Evolutionary conservation across 2,888 invertebrate species (phyloP).

Genomic region (Harmothoe impar): DNA sequence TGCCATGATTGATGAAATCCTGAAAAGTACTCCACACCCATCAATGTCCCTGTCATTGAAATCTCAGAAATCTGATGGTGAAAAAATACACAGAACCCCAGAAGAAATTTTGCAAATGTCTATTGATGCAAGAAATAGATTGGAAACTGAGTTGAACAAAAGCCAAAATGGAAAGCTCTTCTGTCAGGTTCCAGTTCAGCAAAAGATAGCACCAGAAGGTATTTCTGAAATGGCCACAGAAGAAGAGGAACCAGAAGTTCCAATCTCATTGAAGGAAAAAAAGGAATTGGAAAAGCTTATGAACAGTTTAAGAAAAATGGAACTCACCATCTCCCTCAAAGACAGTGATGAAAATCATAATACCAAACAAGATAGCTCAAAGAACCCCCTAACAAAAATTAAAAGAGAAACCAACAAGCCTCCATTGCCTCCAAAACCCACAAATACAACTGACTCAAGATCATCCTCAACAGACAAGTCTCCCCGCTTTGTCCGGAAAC

Average conservation of each 20-base stretch:
- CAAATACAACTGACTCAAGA: background rate
- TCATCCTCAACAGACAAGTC: conserved; percentile 58
- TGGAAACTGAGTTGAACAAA: conserved; percentile 52
- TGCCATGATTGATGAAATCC: conserved; percentile 80
- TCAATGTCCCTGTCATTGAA: conserved; percentile 66
- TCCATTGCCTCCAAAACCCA: conserved; percentile 65
- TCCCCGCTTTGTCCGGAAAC: conserved; percentile 69
- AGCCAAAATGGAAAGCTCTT: conserved; percentile 64
- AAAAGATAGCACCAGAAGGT: background rate
- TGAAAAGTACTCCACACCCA: conserved; percentile 71
- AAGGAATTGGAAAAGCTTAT: conserved; percentile 77
- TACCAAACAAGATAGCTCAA: background rate
- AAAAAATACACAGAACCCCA: background rate
- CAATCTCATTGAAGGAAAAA: conserved; percentile 73
- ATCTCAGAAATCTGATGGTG: conserved; percentile 5
- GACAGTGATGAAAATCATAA: conserved; percentile 1
- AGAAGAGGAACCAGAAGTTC: conserved; percentile 26
- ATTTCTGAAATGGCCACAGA: background rate
- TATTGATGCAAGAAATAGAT: conserved; percentile 35
- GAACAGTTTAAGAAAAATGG: conserved; percentile 78
- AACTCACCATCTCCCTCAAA: conserved; percentile 69
- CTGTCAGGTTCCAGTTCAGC: conserved; percentile 64
- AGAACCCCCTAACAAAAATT: background rate
- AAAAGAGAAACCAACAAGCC: conserved; percentile 57
- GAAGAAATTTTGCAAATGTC: conserved; percentile 41